A percentile compares a stretch with the other conserved stretches of the same genome.
These are phyloP conservation scores for Hyles vespertilio DNA, from an alignment of 1,140 invertebrate genomes.

Conservation along the genomic window DNA sequence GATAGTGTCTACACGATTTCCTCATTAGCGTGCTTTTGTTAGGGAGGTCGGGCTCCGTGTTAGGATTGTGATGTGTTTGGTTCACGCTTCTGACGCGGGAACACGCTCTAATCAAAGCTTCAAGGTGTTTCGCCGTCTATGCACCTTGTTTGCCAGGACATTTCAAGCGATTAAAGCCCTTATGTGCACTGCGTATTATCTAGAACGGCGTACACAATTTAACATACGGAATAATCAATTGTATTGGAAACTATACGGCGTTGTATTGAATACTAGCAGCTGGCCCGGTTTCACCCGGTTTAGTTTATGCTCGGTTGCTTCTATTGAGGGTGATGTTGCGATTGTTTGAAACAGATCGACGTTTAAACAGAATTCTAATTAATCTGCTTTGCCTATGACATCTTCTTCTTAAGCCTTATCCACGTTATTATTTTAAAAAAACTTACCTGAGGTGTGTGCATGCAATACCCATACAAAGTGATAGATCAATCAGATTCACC, in stretches of 20 bases:
- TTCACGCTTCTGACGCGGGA: neutral
- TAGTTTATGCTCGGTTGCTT: too few relatives aligned
- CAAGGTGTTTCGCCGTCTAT: slow-evolving; percentile 16
- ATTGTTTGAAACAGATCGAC: too few relatives aligned
- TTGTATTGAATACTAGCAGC: neutral
- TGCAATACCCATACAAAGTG: too few relatives aligned
- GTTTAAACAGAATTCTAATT: too few relatives aligned
- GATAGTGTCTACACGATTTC: slow-evolving; percentile 56
- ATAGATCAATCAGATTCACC: too few relatives aligned
- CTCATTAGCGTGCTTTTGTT: slow-evolving; percentile 64
- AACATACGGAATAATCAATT: slow-evolving; percentile 9
- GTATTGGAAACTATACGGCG: slow-evolving; percentile 6
- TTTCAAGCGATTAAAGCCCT: slow-evolving; percentile 6
- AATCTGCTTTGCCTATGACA: too few relatives aligned
- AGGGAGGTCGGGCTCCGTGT: slow-evolving; percentile 17
- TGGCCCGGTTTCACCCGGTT: too few relatives aligned
- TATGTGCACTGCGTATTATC: neutral
- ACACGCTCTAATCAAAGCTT: slow-evolving; percentile 31
- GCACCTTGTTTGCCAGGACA: neutral
- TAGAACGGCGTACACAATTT: slow-evolving; percentile 8
- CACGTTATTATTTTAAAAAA: too few relatives aligned
- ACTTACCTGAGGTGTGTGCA: too few relatives aligned
- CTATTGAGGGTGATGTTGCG: too few relatives aligned
- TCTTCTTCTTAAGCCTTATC: too few relatives aligned
- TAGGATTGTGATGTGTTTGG: slow-evolving; percentile 9